phyloP scores from a whole-genome alignment of 2,113 vertebrate species.

The Corythaixoides concolor region DNA sequence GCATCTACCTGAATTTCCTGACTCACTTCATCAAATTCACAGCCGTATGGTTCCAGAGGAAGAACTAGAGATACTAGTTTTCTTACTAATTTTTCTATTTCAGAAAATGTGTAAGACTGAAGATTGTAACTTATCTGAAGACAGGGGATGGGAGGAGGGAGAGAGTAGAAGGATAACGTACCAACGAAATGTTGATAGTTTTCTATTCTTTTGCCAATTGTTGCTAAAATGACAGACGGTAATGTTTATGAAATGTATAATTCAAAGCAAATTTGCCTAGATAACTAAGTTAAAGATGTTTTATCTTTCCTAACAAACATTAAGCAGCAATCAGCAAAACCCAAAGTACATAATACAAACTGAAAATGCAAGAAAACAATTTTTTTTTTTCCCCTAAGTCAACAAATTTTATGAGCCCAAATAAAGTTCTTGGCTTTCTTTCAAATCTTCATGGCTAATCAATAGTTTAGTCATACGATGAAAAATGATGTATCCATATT shows the following conservation, averaged over 20 bases:
- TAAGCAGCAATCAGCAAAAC: constrained; percentile 53
- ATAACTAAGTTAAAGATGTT: constrained; percentile 69
- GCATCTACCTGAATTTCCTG: not conserved
- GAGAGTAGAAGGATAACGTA: not conserved
- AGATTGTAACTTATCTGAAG: constrained; percentile 33
- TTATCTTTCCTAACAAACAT: constrained; percentile 73
- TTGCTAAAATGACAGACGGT: constrained; percentile 72
- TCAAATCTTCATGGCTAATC: constrained; percentile 48
- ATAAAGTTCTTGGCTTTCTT: constrained; percentile 52
- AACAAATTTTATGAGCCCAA: constrained; percentile 36
- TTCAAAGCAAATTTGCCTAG: constrained; percentile 74
- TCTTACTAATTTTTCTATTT: constrained; percentile 48
- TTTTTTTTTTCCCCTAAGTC: constrained; percentile 38
- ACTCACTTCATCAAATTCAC: not conserved
- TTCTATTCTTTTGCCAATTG: constrained; percentile 72
- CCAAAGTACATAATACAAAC: constrained; percentile 40
- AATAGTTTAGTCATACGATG: constrained; percentile 41
- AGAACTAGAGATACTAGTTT: not conserved
- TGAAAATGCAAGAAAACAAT: constrained; percentile 41
- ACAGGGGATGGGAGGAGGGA: not conserved
- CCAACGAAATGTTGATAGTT: constrained; percentile 48
- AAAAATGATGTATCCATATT: constrained; percentile 19
- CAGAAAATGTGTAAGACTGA: constrained; percentile 15
- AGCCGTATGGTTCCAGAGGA: not conserved
- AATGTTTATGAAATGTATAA: constrained; percentile 73